Evolutionary conservation across 2,113 vertebrate species (phyloP).

Genomic region (Syngnathus floridae): DNA sequence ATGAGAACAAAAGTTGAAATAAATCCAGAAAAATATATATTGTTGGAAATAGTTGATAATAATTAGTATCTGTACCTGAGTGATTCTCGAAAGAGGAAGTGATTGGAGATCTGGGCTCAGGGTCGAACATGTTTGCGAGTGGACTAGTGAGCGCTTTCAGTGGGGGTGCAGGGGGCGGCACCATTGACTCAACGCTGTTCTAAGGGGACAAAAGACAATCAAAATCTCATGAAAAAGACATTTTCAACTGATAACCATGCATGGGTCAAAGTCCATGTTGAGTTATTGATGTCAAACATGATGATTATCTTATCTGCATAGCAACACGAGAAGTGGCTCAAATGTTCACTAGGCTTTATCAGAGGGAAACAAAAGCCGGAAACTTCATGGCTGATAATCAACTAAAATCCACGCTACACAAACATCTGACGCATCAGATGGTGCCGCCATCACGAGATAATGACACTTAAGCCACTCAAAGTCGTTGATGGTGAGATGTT

Average conservation of each 20-base stretch:
- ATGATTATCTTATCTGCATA: not conserved
- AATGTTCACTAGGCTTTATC: constrained; percentile 17
- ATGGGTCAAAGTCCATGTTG: not conserved
- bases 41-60: no score
- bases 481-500: not conserved
- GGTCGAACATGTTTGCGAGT: constrained; percentile 86
- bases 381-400: constrained; percentile 18
- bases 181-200: constrained; percentile 54
- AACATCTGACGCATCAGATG: constrained; percentile 9
- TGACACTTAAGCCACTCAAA: constrained; percentile 5
- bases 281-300: not conserved
- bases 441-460: constrained; percentile 16
- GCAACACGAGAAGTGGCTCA: constrained; percentile 8
- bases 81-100: constrained; percentile 52
- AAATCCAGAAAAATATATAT: no score
- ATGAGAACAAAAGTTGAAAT: no score
- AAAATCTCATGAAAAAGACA: not conserved
- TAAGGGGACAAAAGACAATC: constrained; percentile 25
- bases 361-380: not conserved
- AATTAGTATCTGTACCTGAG: constrained; percentile 65
- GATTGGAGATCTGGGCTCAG: constrained; percentile 62
- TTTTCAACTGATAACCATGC: not conserved
- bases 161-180: constrained; percentile 79
- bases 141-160: constrained; percentile 81
- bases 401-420: constrained; percentile 7